Conservation (phyloP, 2,113 vertebrate species). For the Brachypodius melanocephalos region DNA sequence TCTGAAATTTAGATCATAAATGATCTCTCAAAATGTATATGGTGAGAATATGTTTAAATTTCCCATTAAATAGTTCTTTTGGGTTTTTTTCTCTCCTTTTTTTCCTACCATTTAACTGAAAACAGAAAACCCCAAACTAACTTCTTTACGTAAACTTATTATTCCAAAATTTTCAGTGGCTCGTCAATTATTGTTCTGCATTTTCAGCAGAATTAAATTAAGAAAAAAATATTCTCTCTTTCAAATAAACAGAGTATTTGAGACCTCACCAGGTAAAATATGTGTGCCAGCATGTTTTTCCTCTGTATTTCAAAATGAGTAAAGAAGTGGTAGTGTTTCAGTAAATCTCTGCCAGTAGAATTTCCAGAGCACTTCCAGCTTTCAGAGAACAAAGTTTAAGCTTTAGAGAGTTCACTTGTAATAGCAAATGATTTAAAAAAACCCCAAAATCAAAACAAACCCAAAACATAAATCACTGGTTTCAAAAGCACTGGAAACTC, state of each 20-base stretch:
- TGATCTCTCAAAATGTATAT: neutral
- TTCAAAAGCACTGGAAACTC: neutral
- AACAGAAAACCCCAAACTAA: neutral
- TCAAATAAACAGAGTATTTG: neutral
- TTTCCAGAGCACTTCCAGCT: neutral
- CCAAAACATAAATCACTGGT: neutral
- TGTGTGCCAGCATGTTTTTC: neutral
- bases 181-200: neutral
- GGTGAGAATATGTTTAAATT: neutral
- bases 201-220: neutral
- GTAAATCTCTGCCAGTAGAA: neutral
- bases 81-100: accelerated
- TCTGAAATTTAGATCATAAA: neutral
- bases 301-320: neutral
- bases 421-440: neutral
- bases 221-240: neutral
- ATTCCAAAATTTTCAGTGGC: neutral
- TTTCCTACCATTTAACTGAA: neutral
- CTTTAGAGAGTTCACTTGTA: neutral
- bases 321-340: neutral
- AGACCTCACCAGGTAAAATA: neutral
- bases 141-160: neutral
- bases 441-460: accelerated
- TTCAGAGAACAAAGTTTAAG: neutral
- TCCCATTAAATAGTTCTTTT: neutral